phyloP scores from a whole-genome alignment of 1,140 invertebrate genomes.

The Heterodera schachtii region DNA sequence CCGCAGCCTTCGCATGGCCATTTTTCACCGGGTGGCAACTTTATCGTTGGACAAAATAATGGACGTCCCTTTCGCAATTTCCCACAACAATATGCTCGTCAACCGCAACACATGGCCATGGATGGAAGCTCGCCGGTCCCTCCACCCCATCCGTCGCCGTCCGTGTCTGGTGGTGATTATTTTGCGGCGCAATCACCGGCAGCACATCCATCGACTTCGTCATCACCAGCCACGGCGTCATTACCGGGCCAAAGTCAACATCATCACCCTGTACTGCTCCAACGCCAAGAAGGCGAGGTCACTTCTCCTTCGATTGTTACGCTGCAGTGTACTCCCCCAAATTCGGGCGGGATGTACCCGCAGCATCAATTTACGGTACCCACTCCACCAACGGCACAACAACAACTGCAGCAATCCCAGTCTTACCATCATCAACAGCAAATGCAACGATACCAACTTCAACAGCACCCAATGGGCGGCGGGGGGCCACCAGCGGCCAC shows the following conservation, averaged over 20 bases:
- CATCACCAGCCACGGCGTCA: neutral
- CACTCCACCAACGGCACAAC: neutral
- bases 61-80: neutral
- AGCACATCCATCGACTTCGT: neutral
- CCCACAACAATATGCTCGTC: neutral
- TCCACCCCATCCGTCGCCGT: neutral
- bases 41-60: neutral
- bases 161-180: neutral
- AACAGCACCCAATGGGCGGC: neutral
- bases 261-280: no score
- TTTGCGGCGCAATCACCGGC: neutral
- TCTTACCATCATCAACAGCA: constrained; percentile 13
- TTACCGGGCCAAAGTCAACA: neutral
- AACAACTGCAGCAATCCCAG: neutral
- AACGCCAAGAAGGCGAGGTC: neutral
- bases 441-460: constrained; percentile 5
- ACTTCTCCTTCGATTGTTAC: no score
- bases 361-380: constrained; percentile 3
- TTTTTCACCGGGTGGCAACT: neutral
- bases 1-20: neutral
- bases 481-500: constrained; percentile 7
- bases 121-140: neutral
- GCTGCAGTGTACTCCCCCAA: no score
- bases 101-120: neutral
- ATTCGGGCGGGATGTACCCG: neutral